Evolutionary conservation across 1,140 invertebrate species (phyloP), one percentile per base, ranked within the genome.

Genomic region (Halictus rubicundus): DNA sequence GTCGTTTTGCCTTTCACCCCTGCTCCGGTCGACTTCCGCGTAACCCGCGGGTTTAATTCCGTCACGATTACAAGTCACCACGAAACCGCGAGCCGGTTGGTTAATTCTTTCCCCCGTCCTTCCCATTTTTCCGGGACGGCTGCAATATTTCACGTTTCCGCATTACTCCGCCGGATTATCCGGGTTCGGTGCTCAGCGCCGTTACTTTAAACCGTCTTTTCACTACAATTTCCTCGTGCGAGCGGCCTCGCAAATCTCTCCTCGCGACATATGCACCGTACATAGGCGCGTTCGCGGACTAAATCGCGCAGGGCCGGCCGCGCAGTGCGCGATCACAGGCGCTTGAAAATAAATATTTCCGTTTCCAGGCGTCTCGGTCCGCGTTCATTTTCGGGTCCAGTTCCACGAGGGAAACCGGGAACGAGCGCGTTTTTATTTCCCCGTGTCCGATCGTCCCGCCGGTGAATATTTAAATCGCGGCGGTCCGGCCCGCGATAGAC

Each of bases 311-410:
- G 16, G 52, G 21, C 42, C 57, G 23, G 37, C 27, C 42, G 64
- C 54, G 57, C 59, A 16, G 76, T 81, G 73, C 64, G 72, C 78
- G 81, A 81, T 81, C 81, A 78, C 57, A 49, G 27, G 3, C 8
- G 52, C 39, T 73, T 72, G 72, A 63, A 81, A 72, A 77, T 81
- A 83, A 83, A 83, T 78, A 73, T 78, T 83, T 83, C 64, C 71
- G 52, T 25, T 7, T 16, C 42, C 52, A 32, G 37, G 8, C 27
- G 16, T 32, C n/a, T 54, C 23, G 8, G 6, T 46, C 42, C 19
- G 8, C 3, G 21, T 6, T 10, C 16, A 10, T n/a, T 25, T 46
- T 8, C 19, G 4, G 2, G 19, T 6, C 6, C 16, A 6, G 32
- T 25, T n/a, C 19, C 64, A 10, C 42, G 42, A 1, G 63, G 25